These are phyloP conservation scores for Merops nubicus DNA, from an alignment of 2,113 vertebrate genomes.

Conservation along the genomic window DNA sequence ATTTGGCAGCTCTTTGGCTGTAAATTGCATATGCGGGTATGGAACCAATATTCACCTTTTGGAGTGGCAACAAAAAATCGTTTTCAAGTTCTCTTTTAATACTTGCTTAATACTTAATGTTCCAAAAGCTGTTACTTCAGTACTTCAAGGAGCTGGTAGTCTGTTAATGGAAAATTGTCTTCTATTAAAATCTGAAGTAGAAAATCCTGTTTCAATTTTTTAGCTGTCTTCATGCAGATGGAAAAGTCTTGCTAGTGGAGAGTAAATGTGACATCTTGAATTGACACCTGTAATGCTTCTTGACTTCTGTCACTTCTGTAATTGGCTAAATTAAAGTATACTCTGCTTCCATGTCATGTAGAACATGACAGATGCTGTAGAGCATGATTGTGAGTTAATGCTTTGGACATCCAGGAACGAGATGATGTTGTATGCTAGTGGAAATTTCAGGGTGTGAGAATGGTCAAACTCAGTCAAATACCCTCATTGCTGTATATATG, in stretches of 20 bases:
- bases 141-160: background rate
- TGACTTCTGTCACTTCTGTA: constrained; percentile 8
- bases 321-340: constrained; percentile 40
- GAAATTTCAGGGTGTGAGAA: background rate
- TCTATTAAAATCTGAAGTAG: background rate
- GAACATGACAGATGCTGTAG: background rate
- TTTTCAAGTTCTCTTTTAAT: background rate
- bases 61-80: background rate
- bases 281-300: background rate
- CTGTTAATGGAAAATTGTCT: background rate
- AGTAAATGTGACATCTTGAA: constrained; percentile 22
- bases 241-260: background rate
- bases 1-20: background rate
- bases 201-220: background rate
- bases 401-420: background rate
- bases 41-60: background rate
- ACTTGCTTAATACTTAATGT: background rate
- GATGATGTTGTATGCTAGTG: background rate
- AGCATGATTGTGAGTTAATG: background rate
- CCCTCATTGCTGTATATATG: background rate
- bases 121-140: background rate
- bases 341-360: background rate
- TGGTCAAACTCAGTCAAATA: background rate
- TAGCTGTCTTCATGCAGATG: background rate
- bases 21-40: background rate